Percentiles rank a stretch among this genome's conserved stretches.
phyloP scores from a whole-genome alignment of 2,888 invertebrate genomes.

The Cataglyphis cursor region DNA sequence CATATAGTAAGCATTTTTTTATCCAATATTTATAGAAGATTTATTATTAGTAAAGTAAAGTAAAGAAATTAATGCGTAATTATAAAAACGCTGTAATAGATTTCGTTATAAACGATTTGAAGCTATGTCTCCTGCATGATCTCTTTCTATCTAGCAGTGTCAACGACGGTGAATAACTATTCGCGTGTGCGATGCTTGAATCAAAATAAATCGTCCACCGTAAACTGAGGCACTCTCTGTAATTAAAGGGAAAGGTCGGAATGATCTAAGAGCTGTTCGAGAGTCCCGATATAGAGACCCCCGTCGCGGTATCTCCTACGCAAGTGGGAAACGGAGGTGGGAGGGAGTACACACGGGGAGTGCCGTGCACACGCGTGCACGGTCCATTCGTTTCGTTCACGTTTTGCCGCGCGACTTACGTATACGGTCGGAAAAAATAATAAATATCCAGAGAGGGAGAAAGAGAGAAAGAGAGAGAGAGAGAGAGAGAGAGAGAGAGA shows the following conservation, averaged over 20 bases:
- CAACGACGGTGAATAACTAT: slow-evolving; percentile 30
- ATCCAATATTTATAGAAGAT: no score
- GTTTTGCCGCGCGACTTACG: neutral
- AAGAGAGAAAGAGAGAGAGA: no score
- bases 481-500: neutral
- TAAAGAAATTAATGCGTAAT: neutral
- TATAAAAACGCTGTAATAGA: slow-evolving; percentile 13
- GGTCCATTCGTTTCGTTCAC: slow-evolving; percentile 34
- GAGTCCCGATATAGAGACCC: slow-evolving; percentile 3
- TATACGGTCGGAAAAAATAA: neutral
- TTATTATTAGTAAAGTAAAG: neutral
- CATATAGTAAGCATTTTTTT: neutral
- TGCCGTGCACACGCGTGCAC: slow-evolving; percentile 36
- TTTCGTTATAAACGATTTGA: neutral
- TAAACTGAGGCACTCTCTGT: slow-evolving; percentile 49
- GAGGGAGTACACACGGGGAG: neutral
- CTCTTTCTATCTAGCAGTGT: slow-evolving; percentile 2
- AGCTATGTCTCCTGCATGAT: neutral
- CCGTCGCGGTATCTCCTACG: slow-evolving; percentile 16
- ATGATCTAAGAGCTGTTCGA: slow-evolving; percentile 42
- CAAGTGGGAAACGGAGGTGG: neutral
- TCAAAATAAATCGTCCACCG: slow-evolving; percentile 51
- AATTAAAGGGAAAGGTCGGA: slow-evolving; percentile 48
- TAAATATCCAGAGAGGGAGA: slow-evolving; percentile 18
- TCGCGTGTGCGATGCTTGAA: slow-evolving; percentile 48